Base-by-base conservation (phyloP, 2,888 invertebrate species). In the Zaprionus lineosus region DNA sequence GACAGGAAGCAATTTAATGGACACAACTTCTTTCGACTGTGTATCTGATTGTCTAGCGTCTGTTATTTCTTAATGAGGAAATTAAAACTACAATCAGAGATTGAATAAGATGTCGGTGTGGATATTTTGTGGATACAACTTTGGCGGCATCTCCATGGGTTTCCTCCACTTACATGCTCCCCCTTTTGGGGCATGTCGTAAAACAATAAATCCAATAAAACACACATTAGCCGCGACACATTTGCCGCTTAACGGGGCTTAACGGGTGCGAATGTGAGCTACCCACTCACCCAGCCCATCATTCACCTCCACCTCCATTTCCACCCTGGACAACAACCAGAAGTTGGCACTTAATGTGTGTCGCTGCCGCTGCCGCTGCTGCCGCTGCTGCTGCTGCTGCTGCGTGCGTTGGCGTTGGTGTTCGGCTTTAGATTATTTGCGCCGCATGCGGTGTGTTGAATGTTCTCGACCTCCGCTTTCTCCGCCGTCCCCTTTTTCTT, bases 181-280 rank as follows among this genome's bases (percentile, higher is more conserved):
- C 37, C 57, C 52, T 15, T 34, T 34, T 47, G 57, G 69, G 62
- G 24, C 24, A 61, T 68, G 53, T 59, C 75, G 68, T 72, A 55
- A 75, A 75, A 72, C 65, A 74, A 74, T 74, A 74, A 75, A 74
- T 75, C 74, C 75, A 74, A 74, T 74, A 75, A 74, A 72, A 65
- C 72, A 72, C 75, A 75, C 75, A 74, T 74, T 74, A 74, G 72
- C 72, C 72, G 75, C 74, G 74, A 74, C 64, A 74, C 74, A 74
- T 75, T 74, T 75, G 74, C 40, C 74, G 72, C 74, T 74, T 71
- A 74, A 74, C 68, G 65, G 72, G 65, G 74, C 74, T 74, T 75
- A 74, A 21, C 63, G 41, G 58, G 48, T 63, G 69, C 52, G 36
- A 63, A 58, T 67, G 29, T 33, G 41, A 68, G 52, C 43, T 28